Evolutionary conservation across 2,113 vertebrate genomes (phyloP), one percentile per base, ranked within the genome.

Genomic region (Gymnocephalus cernua): DNA sequence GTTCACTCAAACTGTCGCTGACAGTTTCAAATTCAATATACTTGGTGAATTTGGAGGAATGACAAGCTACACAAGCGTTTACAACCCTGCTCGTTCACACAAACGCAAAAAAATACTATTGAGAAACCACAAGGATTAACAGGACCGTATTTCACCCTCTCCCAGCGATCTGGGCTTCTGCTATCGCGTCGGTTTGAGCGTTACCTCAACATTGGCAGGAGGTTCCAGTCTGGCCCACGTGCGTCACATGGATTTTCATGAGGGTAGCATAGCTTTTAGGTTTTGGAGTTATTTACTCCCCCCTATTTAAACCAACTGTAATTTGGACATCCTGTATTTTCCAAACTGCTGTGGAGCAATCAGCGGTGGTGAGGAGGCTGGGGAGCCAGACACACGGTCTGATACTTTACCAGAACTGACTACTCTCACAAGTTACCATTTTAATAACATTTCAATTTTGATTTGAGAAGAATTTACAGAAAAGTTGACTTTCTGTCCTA

Each of bases 251-350:
- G 45, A 62, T 32, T 21, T 9, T 76, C 79, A 74, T 15, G 1
- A 69, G 79, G 51, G 59, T 41, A 47, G 41, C 81, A 44, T 57
- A 74, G 74, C 47, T 79, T 85, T 81, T 48, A 79, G 47, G 41
- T 44, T 75, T 79, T 64, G 0, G 4, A 85, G 70, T 83, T 80
- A 63, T 81, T 89, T 67, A 85, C 77, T 18, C 62, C 64, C 64
- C 67, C 53, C 41, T 72, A 53, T 64, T 84, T 41, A 74, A 91
- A 83, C 86, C 82, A 70, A 86, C 87, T 85, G 90, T 88, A 92
- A 93, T 93, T 91, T 92, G 69, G 82, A 91, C 67, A 81, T 92
- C 86, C 79, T 80, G 76, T 89, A 88, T 91, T 91, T 89, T 92
- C 90, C 86, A 90, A 88, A 92, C 88, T 84, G 83, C 85, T 89